Evolutionary conservation across 1,140 invertebrate genomes (phyloP).

Genomic region (Drosophila kanapiae): DNA sequence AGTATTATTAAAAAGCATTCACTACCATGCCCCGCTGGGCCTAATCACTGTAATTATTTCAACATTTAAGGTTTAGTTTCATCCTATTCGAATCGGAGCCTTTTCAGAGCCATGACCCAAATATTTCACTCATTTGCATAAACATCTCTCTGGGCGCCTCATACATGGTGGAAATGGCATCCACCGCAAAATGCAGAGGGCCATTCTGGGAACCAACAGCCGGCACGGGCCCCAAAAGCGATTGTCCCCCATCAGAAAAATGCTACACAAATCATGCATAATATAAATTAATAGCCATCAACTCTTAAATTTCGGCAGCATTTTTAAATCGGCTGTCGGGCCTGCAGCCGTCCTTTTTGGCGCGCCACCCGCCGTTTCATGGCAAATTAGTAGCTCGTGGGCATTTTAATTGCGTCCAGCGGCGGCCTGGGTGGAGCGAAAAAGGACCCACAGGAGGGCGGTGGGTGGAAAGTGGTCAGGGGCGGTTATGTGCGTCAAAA

Average conservation of each 20-base stretch:
- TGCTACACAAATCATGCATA: slow-evolving; percentile 73
- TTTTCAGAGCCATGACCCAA: slow-evolving; percentile 19
- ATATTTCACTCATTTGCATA: slow-evolving; percentile 48
- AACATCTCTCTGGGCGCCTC: slow-evolving; percentile 14
- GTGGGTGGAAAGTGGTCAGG: slow-evolving; percentile 10
- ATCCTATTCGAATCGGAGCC: not conserved
- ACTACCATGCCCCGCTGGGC: not conserved
- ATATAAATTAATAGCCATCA: slow-evolving; percentile 83
- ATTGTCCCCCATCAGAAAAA: slow-evolving; percentile 47
- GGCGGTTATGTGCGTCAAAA: slow-evolving; percentile 70
- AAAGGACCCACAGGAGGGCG: not conserved
- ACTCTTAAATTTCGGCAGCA: slow-evolving; percentile 62
- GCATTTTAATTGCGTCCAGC: slow-evolving; percentile 79
- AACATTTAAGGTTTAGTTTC: slow-evolving; percentile 32
- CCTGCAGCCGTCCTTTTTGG: slow-evolving; percentile 4
- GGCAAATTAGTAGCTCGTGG: slow-evolving; percentile 82
- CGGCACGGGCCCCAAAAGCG: slow-evolving; percentile 25
- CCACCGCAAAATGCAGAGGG: slow-evolving; percentile 27
- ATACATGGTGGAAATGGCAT: slow-evolving; percentile 13
- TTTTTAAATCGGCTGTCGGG: slow-evolving; percentile 46
- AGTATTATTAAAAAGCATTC: slow-evolving; percentile 1
- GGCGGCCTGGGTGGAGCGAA: slow-evolving; percentile 1
- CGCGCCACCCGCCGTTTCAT: slow-evolving; percentile 60
- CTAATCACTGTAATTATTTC: slow-evolving; percentile 33
- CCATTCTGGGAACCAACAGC: slow-evolving; percentile 37